Conservation (phyloP, 2,113 vertebrate genomes). For the Poecile atricapillus region DNA sequence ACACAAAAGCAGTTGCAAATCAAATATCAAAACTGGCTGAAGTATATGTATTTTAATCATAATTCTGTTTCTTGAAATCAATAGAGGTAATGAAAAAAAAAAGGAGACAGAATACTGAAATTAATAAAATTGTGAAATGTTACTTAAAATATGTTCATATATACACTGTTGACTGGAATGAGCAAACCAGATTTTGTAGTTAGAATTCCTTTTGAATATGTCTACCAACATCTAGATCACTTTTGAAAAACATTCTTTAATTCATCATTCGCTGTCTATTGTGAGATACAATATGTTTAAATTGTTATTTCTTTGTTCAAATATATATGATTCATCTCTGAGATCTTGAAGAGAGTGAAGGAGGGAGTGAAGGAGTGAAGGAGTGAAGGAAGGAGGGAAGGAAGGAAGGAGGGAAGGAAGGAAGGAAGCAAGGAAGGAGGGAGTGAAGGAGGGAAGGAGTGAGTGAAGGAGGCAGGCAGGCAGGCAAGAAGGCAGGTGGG, state of each 20-base stretch:
- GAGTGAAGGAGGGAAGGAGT: not conserved
- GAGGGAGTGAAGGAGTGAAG: no score
- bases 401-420: not conserved
- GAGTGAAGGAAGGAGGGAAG: no score
- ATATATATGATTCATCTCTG: not conserved
- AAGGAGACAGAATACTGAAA: constrained; percentile 21
- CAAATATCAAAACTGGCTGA: constrained; percentile 54
- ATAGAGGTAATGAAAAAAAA: constrained; percentile 38
- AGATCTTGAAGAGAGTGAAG: not conserved
- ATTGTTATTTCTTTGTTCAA: not conserved
- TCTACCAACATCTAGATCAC: not conserved
- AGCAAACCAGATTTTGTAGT: constrained; percentile 34
- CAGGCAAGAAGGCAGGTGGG: no score
- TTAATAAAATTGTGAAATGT: constrained; percentile 48
- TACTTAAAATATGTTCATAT: constrained; percentile 28
- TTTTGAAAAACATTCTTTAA: not conserved
- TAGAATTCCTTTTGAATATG: not conserved
- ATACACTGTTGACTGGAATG: not conserved
- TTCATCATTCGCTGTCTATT: not conserved
- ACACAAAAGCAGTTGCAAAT: constrained; percentile 49
- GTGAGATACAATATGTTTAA: not conserved
- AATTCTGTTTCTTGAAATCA: constrained; percentile 40
- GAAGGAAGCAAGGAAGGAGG: not conserved
- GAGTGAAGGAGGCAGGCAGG: not conserved
- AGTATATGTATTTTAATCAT: constrained; percentile 38